Evolutionary conservation across 2,888 invertebrate genomes (phyloP), one percentile per base, ranked within the genome.

Genomic region (Apodemia duryi): DNA sequence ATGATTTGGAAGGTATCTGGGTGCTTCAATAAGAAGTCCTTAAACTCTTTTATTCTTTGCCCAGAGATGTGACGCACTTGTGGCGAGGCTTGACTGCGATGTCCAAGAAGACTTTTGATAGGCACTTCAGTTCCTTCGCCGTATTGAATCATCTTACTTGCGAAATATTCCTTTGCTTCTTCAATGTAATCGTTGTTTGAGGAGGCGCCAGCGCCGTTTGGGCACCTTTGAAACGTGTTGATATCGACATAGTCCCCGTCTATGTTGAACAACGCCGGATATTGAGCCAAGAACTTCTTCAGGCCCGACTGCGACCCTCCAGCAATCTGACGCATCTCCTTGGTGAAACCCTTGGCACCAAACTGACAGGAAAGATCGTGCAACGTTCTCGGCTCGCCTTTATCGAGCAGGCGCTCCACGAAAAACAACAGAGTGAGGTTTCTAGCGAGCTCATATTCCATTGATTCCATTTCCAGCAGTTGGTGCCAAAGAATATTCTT

Each of bases 331-430:
- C 98, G 93, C 99, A 99, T 99, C 93, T 99, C 99, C 92, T 98
- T 97, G 35, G 99, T 98, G 91, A 99, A 99, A 75, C 98, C 99
- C 88, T 98, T 98, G 75, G 99, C 98, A 79, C 99, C 99, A 91
- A 99, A 99, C 91, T 99, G 98, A 89, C 99, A 99, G 84, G 98
- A 98, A 76, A 99, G 94, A 93, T 99, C 99, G 91, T 98, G 98
- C 79, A 99, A 94, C 73, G 98, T 98, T 85, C 99, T 94, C 72
- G 98, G 97, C 85, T 97, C 97, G 77, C 97, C 97, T 93, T 98
- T 98, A 90, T 99, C 98, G 94, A 99, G 95, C 76, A 99, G 94
- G 80, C 98, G 96, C 93, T 99, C 99, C 86, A 99, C 96, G 92
- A 99, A 99, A 93, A 99, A 99, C 83, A 99, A 94, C 82, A 99